Conservation (phyloP, 2,113 vertebrate genomes). For the Cariama cristata region DNA sequence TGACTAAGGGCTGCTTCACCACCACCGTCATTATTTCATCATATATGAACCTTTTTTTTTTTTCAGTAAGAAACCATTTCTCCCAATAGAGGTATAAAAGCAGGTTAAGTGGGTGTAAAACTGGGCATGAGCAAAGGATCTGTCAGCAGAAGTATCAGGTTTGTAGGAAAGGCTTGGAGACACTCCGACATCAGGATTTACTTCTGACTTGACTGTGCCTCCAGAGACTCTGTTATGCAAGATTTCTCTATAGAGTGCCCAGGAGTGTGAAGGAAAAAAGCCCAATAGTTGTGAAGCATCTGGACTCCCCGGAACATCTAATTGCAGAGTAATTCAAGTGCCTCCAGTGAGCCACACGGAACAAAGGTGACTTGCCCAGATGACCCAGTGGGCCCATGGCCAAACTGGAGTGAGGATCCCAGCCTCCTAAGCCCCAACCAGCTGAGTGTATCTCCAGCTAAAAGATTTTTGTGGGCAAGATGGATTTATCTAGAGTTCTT, state of each 20-base stretch:
- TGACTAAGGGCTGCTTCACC: constrained; percentile 55
- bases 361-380: not conserved
- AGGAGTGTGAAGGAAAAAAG: not conserved
- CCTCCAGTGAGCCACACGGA: not conserved
- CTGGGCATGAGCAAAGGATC: not conserved
- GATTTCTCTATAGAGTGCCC: not conserved
- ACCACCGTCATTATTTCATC: not conserved
- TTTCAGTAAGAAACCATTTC: not conserved
- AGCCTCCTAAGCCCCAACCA: not conserved
- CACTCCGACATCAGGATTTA: not conserved
- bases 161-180: constrained; percentile 11
- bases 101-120: not conserved
- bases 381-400: not conserved
- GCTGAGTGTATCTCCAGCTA: not conserved
- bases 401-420: not conserved
- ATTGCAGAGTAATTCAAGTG: not conserved
- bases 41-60: not conserved
- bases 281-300: not conserved
- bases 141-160: not conserved
- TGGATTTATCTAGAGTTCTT: not conserved
- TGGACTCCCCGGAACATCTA: constrained; percentile 3
- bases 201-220: not conserved
- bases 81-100: not conserved
- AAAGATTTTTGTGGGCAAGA: not conserved
- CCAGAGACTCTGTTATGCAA: constrained; percentile 3